Evolutionary conservation across 2,113 vertebrate genomes (phyloP).

Genomic region (Elaphurus davidianus): DNA sequence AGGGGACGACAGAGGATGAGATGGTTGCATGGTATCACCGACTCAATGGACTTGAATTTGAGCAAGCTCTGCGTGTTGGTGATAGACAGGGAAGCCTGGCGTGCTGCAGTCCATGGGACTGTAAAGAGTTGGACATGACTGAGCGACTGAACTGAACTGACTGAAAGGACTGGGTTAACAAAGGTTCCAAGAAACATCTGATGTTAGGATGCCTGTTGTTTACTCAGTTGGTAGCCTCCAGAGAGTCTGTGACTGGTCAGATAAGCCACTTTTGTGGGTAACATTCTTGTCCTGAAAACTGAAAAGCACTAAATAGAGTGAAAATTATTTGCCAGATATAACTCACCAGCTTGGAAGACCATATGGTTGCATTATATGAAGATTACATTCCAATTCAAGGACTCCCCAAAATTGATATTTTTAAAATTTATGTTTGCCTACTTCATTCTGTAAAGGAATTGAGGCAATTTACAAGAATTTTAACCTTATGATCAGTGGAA

Average conservation of each 20-base stretch:
- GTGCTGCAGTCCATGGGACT: background rate
- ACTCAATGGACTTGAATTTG: background rate
- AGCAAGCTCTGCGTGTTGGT: background rate
- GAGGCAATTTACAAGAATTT: background rate
- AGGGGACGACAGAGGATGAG: background rate
- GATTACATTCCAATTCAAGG: background rate
- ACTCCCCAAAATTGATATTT: background rate
- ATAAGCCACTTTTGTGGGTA: background rate
- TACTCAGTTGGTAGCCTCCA: background rate
- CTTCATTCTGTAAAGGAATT: constrained; percentile 2
- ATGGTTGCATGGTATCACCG: background rate
- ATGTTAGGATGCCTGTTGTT: background rate
- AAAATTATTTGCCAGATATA: background rate
- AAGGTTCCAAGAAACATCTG: background rate
- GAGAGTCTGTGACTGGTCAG: background rate
- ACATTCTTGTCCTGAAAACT: background rate
- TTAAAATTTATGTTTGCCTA: background rate
- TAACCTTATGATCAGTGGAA: background rate
- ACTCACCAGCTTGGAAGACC: background rate
- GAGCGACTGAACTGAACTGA: background rate
- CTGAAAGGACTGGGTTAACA: background rate
- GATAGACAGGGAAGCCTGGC: background rate
- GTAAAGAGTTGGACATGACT: background rate
- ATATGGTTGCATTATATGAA: background rate
- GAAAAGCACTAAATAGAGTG: background rate